Conservation (phyloP, 2,888 invertebrate genomes). For the Phyllotreta cruciferae region DNA sequence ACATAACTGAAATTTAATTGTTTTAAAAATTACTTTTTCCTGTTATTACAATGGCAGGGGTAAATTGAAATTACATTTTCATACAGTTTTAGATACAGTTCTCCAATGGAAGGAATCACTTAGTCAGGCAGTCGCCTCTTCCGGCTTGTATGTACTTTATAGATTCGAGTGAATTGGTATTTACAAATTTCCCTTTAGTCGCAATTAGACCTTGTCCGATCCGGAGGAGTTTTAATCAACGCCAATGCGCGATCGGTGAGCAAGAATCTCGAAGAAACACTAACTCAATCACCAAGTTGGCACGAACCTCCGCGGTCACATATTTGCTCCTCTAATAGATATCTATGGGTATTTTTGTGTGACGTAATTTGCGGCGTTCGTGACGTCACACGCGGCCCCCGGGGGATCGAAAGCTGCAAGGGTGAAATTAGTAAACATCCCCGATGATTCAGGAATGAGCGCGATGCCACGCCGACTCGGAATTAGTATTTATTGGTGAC, state of each 20-base stretch:
- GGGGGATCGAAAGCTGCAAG: slow-evolving; percentile 24
- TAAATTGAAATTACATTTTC: too few species aligned
- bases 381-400: slow-evolving; percentile 47
- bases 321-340: slow-evolving; percentile 56
- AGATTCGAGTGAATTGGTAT: too few species aligned
- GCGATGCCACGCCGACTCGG: slow-evolving; percentile 24
- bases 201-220: background rate
- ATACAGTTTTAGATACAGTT: too few species aligned
- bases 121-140: too few species aligned
- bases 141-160: too few species aligned
- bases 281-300: slow-evolving; percentile 58
- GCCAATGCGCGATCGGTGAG: slow-evolving; percentile 49
- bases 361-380: slow-evolving; percentile 49
- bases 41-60: too few species aligned
- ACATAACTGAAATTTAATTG: too few species aligned
- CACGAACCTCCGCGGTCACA: slow-evolving; percentile 54
- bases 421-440: slow-evolving; percentile 40
- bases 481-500: slow-evolving; percentile 38
- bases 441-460: slow-evolving; percentile 39
- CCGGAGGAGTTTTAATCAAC: slow-evolving; percentile 50
- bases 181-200: too few species aligned
- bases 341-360: slow-evolving; percentile 58
- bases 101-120: too few species aligned
- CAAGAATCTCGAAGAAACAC: slow-evolving; percentile 39
- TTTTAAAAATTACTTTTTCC: too few species aligned